Conservation (phyloP, 2,888 invertebrate genomes). For the Phalera bucephala region DNA sequence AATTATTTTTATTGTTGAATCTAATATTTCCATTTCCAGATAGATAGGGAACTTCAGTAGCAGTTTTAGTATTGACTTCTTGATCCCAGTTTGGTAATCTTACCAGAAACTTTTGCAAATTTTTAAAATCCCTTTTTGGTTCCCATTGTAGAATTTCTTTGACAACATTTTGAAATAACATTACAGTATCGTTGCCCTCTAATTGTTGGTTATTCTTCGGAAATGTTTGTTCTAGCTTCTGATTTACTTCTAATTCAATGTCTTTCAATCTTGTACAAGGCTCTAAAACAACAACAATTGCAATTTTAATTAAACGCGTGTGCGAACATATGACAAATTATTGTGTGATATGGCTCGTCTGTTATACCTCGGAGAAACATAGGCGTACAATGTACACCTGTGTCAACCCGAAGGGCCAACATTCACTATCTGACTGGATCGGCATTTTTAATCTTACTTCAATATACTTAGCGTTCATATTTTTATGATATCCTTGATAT, state of each 20-base stretch:
- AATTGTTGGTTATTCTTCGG: background rate
- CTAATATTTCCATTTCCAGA: too few species aligned
- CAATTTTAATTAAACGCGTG: background rate
- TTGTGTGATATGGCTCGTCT: too few species aligned
- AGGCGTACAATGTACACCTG: too few species aligned
- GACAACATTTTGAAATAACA: conserved; percentile 48
- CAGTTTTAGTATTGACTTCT: background rate
- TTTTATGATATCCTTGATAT: too few species aligned
- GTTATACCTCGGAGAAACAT: too few species aligned
- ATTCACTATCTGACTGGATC: too few species aligned
- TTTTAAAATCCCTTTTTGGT: conserved; percentile 18
- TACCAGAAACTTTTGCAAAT: conserved; percentile 12
- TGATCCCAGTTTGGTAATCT: background rate
- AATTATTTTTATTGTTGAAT: background rate
- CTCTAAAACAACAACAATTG: background rate
- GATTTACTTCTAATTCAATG: background rate
- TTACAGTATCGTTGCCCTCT: conserved; percentile 36
- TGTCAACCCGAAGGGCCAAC: too few species aligned
- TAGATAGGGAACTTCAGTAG: background rate
- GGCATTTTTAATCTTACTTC: too few species aligned
- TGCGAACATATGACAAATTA: too few species aligned
- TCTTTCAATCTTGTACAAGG: background rate
- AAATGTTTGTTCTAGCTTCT: background rate
- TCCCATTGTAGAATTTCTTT: conserved; percentile 47
- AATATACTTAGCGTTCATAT: too few species aligned